phyloP scores from a whole-genome alignment of 92 coral and sea anemone genomes.

The Epizoanthus rinbou region DNA sequence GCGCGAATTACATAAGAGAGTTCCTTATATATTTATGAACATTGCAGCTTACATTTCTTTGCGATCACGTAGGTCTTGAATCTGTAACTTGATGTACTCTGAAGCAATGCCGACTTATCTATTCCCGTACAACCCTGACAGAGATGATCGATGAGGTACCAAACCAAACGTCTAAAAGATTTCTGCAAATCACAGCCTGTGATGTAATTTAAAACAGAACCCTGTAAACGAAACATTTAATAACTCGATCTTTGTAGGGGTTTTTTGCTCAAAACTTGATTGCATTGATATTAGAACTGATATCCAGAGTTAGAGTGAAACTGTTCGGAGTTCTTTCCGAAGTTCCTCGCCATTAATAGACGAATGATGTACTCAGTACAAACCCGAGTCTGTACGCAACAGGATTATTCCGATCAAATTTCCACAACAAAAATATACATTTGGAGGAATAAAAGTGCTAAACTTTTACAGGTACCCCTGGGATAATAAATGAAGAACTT shows the following conservation, averaged over 20 bases:
- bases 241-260: not conserved
- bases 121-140: constrained; percentile 32
- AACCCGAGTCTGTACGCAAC: constrained; percentile 8
- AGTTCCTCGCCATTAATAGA: not conserved
- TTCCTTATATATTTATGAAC: not conserved
- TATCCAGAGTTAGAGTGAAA: too few species aligned
- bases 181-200: constrained; percentile 35
- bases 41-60: not conserved
- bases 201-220: constrained; percentile 31
- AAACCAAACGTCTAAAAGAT: constrained; percentile 59
- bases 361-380: constrained; percentile 12
- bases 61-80: constrained; percentile 34
- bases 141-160: constrained; percentile 68
- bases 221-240: not conserved
- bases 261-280: not conserved
- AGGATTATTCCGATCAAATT: not conserved
- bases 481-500: not conserved
- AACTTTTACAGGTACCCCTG: not conserved
- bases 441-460: not conserved
- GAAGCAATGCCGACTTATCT: constrained; percentile 21
- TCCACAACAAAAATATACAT: not conserved
- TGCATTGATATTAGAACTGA: too few species aligned
- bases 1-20: not conserved
- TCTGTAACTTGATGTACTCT: constrained; percentile 20
- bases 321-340: too few species aligned